Percentiles rank a stretch among this genome's conserved stretches.
Evolutionary conservation across 1,140 invertebrate genomes (phyloP).

Genomic region (Drosophila simulans): DNA sequence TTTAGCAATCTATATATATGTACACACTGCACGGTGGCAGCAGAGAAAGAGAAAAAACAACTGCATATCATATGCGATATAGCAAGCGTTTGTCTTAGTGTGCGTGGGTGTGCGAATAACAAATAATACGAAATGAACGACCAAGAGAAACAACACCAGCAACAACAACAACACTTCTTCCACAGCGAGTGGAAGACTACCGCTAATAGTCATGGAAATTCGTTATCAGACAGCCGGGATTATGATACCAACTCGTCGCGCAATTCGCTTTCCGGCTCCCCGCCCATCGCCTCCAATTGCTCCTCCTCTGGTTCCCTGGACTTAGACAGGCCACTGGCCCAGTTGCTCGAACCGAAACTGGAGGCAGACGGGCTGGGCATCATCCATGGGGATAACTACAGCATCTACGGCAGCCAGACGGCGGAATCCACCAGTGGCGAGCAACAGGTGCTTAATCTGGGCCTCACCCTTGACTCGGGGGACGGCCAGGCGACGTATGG

Average conservation of each 20-base stretch:
- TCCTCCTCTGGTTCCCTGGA: constrained; percentile 46
- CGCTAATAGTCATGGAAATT: constrained; percentile 57
- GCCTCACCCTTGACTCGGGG: constrained; percentile 56
- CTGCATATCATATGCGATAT: constrained; percentile 59
- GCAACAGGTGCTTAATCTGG: constrained; percentile 83
- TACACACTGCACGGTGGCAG: constrained; percentile 62
- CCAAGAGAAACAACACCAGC: constrained; percentile 51
- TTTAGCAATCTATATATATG: constrained; percentile 58
- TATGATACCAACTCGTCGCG: constrained; percentile 78
- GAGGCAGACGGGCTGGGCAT: constrained; percentile 26
- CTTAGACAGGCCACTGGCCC: constrained; percentile 34
- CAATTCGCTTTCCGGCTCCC: constrained; percentile 68
- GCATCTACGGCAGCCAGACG: constrained; percentile 39
- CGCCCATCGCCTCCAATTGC: constrained; percentile 49
- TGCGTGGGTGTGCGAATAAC: constrained; percentile 53
- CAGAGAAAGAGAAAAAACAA: constrained; percentile 15
- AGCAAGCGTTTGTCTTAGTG: constrained; percentile 12
- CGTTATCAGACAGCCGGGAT: constrained; percentile 79
- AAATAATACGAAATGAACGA: constrained; percentile 71
- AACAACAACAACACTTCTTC: constrained; percentile 50
- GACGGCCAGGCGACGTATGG: constrained; percentile 37
- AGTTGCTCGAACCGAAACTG: constrained; percentile 52
- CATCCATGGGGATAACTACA: constrained; percentile 37
- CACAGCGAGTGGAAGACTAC: constrained; percentile 45
- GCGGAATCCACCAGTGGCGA: constrained; percentile 49